Percentiles rank a stretch among this genome's conserved stretches.
Conservation (phyloP, 2,797 vertebrate genomes). For the Poecilia velifera region DNA sequence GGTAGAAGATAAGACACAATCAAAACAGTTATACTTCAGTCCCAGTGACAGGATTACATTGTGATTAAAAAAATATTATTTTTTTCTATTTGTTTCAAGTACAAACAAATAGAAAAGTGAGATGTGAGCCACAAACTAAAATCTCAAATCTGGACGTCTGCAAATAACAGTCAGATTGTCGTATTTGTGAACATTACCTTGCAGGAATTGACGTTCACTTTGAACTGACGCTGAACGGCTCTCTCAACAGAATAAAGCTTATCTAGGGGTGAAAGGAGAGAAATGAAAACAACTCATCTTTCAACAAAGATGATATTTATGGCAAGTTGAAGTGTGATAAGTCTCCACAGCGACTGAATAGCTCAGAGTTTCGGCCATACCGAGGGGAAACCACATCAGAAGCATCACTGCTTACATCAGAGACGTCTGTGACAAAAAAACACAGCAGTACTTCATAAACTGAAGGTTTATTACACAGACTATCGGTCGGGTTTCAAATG, state of each 20-base stretch:
- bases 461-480: conserved; percentile 45
- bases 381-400: conserved; percentile 17
- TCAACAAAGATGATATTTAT: conserved; percentile 31
- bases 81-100: not conserved
- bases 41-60: not conserved
- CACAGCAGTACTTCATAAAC: conserved; percentile 34
- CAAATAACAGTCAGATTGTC: not conserved
- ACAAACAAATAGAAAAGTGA: not conserved
- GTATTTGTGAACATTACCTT: not conserved
- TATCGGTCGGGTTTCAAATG: conserved; percentile 51
- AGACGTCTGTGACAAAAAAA: not conserved
- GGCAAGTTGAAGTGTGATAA: conserved; percentile 15
- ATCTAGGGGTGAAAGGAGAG: not conserved
- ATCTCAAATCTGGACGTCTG: not conserved
- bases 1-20: not conserved
- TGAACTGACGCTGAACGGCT: not conserved
- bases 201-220: not conserved
- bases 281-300: not conserved
- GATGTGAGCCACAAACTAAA: not conserved
- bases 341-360: not conserved
- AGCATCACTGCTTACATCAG: conserved; percentile 33
- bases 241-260: not conserved
- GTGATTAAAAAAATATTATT: not conserved
- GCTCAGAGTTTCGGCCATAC: conserved; percentile 12
- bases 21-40: not conserved